Conservation (phyloP, 2,797 vertebrate species). For the Tiaroga cobitis region DNA sequence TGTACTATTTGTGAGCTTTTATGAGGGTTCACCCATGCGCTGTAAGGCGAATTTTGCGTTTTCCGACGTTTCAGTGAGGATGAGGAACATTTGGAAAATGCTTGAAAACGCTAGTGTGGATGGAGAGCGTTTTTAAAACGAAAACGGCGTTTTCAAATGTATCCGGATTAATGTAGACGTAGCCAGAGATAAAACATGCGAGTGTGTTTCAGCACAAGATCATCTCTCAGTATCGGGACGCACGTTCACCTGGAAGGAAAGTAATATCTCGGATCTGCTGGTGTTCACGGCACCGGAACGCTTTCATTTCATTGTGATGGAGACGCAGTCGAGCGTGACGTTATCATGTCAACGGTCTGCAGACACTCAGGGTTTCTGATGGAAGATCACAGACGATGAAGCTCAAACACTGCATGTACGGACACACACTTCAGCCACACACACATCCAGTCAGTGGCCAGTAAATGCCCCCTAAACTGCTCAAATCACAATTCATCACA, state of each 20-base stretch:
- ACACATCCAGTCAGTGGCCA: background rate
- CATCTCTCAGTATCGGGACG: background rate
- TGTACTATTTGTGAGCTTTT: too few relatives aligned
- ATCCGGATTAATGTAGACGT: too few relatives aligned
- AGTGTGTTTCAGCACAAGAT: background rate
- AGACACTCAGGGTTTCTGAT: background rate
- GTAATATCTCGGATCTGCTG: background rate
- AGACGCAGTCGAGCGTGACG: background rate
- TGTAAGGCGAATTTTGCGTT: too few relatives aligned
- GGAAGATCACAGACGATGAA: slow-evolving; percentile 13
- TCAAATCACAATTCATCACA: background rate
- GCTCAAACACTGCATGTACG: background rate
- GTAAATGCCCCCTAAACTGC: background rate
- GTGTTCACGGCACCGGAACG: slow-evolving; percentile 2
- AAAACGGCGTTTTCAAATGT: too few relatives aligned
- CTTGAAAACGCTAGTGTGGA: too few relatives aligned
- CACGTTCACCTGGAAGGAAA: background rate
- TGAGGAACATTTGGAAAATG: too few relatives aligned
- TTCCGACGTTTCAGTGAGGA: too few relatives aligned
- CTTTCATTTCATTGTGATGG: slow-evolving; percentile 19
- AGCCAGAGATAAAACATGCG: too few relatives aligned
- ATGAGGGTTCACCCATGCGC: too few relatives aligned
- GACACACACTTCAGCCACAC: background rate
- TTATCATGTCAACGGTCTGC: background rate
- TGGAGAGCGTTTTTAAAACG: too few relatives aligned